Percentiles rank a stretch among this genome's conserved stretches.
These are phyloP conservation scores for Lymantria dispar DNA, from an alignment of 2,888 invertebrate species.

Conservation along the genomic window DNA sequence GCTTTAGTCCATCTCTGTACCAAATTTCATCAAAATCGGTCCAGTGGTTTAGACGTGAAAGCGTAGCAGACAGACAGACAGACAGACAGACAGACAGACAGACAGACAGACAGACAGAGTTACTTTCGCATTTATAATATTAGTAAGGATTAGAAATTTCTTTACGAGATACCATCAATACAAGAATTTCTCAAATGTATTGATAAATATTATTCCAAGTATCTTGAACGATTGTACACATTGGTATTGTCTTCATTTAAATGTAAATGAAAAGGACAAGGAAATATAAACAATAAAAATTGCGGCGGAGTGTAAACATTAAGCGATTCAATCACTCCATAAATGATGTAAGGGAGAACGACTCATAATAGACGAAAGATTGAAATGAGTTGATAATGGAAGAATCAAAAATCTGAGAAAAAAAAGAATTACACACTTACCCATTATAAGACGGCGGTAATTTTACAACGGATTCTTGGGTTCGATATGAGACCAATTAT, in stretches of 20 bases:
- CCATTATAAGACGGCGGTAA: conserved; percentile 74
- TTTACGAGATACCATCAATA: no score
- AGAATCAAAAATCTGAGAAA: conserved; percentile 76
- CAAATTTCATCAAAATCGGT: no score
- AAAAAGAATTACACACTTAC: conserved; percentile 63
- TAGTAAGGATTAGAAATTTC: no score
- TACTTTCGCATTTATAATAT: no score
- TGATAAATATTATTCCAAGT: no score
- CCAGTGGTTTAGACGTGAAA: no score
- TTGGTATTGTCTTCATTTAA: conserved; percentile 54
- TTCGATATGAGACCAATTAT: conserved; percentile 78
- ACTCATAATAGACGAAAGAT: conserved; percentile 77
- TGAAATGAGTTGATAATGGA: conserved; percentile 74
- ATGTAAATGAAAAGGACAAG: conserved; percentile 46
- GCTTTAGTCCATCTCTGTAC: no score
- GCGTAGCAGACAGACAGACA: no score
- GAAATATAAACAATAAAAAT: conserved; percentile 48
- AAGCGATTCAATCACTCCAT: conserved; percentile 59
- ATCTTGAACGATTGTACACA: no score
- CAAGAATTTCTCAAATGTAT: no score
- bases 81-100: no score
- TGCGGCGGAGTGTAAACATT: conserved; percentile 54
- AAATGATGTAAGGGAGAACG: conserved; percentile 61
- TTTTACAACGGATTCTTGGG: conserved; percentile 74
- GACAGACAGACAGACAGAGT: no score